Conservation (phyloP, 1,140 invertebrate genomes). For the Trichoplusia ni region DNA sequence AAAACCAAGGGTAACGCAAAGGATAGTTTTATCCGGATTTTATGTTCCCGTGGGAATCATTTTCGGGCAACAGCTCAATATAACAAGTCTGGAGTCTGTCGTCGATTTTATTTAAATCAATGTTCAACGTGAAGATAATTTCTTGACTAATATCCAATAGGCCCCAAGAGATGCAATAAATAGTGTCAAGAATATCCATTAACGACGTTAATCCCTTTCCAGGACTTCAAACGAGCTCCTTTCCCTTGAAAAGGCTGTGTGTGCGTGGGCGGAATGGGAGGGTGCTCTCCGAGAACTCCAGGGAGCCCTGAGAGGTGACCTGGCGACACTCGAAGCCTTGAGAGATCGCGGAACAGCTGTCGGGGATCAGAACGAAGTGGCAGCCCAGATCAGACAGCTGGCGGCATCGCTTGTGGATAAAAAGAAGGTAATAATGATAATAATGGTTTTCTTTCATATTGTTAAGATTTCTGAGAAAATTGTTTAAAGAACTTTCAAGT, state of each 20-base stretch:
- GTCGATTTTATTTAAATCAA: no score
- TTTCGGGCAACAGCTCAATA: no score
- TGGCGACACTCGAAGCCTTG: slow-evolving; percentile 70
- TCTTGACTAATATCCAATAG: no score
- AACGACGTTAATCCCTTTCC: slow-evolving; percentile 2
- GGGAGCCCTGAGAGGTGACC: slow-evolving; percentile 78
- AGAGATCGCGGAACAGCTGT: slow-evolving; percentile 59
- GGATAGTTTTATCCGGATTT: no score
- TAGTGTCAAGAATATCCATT: no score
- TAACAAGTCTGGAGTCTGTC: no score
- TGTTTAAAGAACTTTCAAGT: no score
- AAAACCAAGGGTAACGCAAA: no score
- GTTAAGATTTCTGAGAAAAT: not conserved
- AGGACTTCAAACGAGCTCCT: slow-evolving; percentile 77
- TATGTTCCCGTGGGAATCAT: no score
- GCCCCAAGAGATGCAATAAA: no score
- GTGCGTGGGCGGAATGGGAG: slow-evolving; percentile 82
- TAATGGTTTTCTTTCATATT: not conserved
- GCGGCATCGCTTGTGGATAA: slow-evolving; percentile 74
- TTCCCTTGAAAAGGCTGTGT: slow-evolving; percentile 73
- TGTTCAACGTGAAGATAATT: no score
- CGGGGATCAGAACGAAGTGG: slow-evolving; percentile 67
- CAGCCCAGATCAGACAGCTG: slow-evolving; percentile 71
- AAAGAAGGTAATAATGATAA: slow-evolving; percentile 66
- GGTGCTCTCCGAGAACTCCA: slow-evolving; percentile 79